Evolutionary conservation across 2,888 invertebrate genomes (phyloP), one percentile per base, ranked within the genome.

Genomic region (Dendrolimus pini): DNA sequence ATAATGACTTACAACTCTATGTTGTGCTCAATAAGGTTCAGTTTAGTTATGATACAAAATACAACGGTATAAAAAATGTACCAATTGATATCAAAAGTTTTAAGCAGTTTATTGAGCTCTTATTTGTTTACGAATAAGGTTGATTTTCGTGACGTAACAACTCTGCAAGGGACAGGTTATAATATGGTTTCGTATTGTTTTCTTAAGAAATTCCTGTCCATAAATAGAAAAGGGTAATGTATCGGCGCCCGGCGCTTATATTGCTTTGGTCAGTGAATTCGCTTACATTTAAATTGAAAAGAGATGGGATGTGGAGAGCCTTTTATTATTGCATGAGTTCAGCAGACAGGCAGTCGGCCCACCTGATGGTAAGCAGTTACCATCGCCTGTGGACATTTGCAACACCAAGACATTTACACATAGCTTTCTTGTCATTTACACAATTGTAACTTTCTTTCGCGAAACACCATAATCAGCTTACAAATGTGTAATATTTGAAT

Each of bases 131-230:
- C 7, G 0, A 30, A 41, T 58, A 66, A 56, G 59, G 59, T 61
- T 64, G 55, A 42, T 30, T 59, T 55, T 64, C 30, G 56, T 53
- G 53, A 55, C 9, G 41, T 12, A 57, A 53, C 58, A 12, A 8
- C 13, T 59, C 59, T 55, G 41, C 3, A 41, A 47, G 47, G 1
- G n/a, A 58, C 59, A 57, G 62, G 30, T 30, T 30, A 64, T 65
- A 60, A 64, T 62, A 64, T 64, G 71, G 69, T 74, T 75, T 73
- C 67, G 72, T 77, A 72, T 71, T 85, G 82, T 88, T 85, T 81
- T 83, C 82, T 78, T 85, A 81, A 82, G 78, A 78, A 83, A 89
- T 89, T 87, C 87, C 78, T 78, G 74, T 72, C 86, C 84, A 80
- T 87, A 85, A 83, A 87, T 88, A 87, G 86, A 73, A 68, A 72